Evolutionary conservation across 2,113 vertebrate genomes (phyloP).

Genomic region (Tauraco erythrolophus): DNA sequence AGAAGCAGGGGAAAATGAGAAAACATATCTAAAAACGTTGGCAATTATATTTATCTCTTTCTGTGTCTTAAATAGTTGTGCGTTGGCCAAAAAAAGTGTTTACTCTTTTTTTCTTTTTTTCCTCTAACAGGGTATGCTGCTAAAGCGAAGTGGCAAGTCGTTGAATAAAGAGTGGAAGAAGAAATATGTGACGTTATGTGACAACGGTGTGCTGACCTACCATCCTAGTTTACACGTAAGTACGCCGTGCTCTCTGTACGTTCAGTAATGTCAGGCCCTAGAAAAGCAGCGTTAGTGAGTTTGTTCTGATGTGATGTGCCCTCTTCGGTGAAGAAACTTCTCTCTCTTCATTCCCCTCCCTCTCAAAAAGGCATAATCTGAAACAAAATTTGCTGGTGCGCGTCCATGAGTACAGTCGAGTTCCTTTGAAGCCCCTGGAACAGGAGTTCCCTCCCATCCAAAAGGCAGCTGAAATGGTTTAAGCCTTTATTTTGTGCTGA

Average conservation of each 20-base stretch:
- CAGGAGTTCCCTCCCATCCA: not conserved
- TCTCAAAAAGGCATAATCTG: not conserved
- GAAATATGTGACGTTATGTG: slow-evolving; percentile 95
- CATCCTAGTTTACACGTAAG: slow-evolving; percentile 96
- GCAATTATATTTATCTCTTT: not conserved
- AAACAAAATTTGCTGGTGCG: not conserved
- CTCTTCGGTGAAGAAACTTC: not conserved
- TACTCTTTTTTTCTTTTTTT: not conserved
- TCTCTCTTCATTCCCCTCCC: not conserved
- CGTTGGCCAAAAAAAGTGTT: not conserved
- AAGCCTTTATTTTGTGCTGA: not conserved
- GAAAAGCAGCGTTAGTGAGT: rapidly evolving
- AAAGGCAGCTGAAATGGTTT: not conserved
- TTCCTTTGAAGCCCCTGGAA: not conserved
- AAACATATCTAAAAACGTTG: not conserved
- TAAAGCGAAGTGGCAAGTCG: slow-evolving; percentile 94
- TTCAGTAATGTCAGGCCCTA: too few species aligned
- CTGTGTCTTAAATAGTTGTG: not conserved
- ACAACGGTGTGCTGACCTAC: slow-evolving; percentile 95
- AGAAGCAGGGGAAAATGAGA: not conserved
- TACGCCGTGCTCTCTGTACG: rapidly evolving
- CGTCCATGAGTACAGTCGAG: not conserved
- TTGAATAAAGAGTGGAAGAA: slow-evolving; percentile 99
- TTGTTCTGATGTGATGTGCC: not conserved
- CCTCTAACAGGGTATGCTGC: slow-evolving; percentile 87